Percentiles rank a stretch among this genome's conserved stretches.
Evolutionary conservation across 2,888 invertebrate genomes (phyloP).

Genomic region (Microplitis manilae): DNA sequence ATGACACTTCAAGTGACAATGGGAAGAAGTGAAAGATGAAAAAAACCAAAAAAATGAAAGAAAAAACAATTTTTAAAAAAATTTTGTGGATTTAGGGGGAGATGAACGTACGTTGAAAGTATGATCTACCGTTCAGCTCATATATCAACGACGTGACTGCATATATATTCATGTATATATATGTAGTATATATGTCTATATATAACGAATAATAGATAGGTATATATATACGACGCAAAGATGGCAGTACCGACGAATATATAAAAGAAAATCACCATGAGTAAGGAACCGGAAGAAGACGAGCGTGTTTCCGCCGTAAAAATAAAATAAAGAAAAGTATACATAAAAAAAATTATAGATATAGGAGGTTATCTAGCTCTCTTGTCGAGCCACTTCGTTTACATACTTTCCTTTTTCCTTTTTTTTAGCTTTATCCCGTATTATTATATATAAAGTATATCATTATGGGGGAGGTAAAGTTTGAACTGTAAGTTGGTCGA

Average conservation of each 20-base stretch:
- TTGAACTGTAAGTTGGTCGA: neutral
- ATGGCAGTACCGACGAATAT: neutral
- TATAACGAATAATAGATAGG: neutral
- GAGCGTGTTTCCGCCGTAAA: slow-evolving; percentile 10
- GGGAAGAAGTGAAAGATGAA: neutral
- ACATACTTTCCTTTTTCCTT: slow-evolving; percentile 24
- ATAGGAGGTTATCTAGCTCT: slow-evolving; percentile 9
- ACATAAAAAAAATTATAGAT: neutral
- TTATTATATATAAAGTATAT: neutral
- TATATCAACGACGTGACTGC: slow-evolving; percentile 48
- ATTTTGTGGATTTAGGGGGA: slow-evolving; percentile 30
- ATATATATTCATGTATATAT: slow-evolving; percentile 40
- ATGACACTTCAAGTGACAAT: slow-evolving; percentile 10
- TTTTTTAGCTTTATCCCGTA: neutral
- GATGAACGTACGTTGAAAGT: slow-evolving; percentile 50
- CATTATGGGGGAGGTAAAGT: neutral
- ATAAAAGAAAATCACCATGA: slow-evolving; percentile 6
- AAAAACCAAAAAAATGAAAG: slow-evolving; percentile 23
- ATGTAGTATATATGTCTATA: neutral
- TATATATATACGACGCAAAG: neutral
- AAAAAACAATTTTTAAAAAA: neutral
- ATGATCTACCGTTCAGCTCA: slow-evolving; percentile 42
- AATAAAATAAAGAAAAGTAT: neutral
- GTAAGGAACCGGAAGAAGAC: slow-evolving; percentile 23
- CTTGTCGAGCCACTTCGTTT: slow-evolving; percentile 21